Base-by-base conservation (phyloP, 2,888 invertebrate species). In the Crossocerus cetratus region DNA sequence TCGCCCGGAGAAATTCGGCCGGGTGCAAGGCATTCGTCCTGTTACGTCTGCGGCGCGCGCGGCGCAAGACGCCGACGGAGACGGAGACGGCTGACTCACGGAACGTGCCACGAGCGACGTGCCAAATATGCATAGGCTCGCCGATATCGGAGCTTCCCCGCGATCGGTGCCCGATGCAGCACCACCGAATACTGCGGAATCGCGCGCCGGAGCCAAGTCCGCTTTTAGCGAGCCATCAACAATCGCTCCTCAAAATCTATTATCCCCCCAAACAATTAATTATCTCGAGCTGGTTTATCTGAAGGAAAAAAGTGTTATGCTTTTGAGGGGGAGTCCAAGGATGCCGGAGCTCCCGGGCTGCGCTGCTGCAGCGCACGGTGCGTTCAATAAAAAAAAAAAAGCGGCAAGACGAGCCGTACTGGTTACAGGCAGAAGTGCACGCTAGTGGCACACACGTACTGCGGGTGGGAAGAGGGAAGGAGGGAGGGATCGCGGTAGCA, bases 61-160 rank as follows among this genome's bases (percentile, higher is more conserved):
- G n/a, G n/a, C 65, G 49, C 53, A 49, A 64, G 55, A 53, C 61
- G 59, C 58, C n/a, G n/a, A n/a, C n/a, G n/a, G n/a, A n/a, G n/a
- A n/a, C n/a, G n/a, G n/a, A n/a, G n/a, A 65, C 65, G 74, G 76
- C 75, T 76, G 74, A 76, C 61, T 74, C 74, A 71, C 71, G 76
- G 74, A 76, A 76, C 76, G 74, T 74, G 76, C 74, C 65, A 75
- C 67, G 64, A 56, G 71, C 49, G 71, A 76, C 71, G 76, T 76
- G 76, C 76, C 76, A 76, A 76, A 76, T 76, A 76, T 74, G 76
- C 76, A 74, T 74, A 74, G 74, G 61, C 63, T 56, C 59, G 22
- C 43, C 74, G 55, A 64, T 74, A 67, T 76, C 57, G 64, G 64
- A 56, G 71, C 44, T 61, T 64, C 74, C 23, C 61, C 53, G n/a